Conservation (phyloP, 30 jellyfish, hydroid and myxozoan species). For the Clytia hemisphaerica region DNA sequence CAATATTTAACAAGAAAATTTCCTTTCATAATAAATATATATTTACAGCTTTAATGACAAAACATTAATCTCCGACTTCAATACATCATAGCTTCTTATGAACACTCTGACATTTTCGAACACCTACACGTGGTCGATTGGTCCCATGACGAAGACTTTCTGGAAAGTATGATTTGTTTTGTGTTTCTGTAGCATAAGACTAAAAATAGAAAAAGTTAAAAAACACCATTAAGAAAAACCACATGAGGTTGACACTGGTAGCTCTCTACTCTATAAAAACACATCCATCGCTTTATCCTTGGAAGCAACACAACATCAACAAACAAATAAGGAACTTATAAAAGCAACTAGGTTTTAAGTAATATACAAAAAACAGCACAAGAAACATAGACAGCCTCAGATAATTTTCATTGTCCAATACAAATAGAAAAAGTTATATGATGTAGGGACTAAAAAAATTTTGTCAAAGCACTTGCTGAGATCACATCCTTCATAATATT, state of each 20-base stretch:
- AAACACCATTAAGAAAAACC: neutral
- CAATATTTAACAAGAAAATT: too few species aligned
- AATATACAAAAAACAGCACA: neutral
- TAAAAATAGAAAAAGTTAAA: neutral
- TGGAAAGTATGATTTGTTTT: conserved; percentile 4
- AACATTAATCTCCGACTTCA: too few species aligned
- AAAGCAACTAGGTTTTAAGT: neutral
- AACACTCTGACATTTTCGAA: conserved; percentile 15
- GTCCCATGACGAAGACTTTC: conserved; percentile 9
- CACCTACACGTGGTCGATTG: conserved; percentile 21
- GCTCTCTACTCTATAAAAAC: too few species aligned
- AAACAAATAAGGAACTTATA: neutral
- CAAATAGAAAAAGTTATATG: too few species aligned
- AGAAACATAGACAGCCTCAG: too few species aligned
- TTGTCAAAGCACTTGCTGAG: too few species aligned
- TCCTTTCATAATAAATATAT: too few species aligned
- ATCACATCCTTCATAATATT: too few species aligned
- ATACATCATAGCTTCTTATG: conserved; percentile 10
- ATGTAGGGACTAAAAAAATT: too few species aligned
- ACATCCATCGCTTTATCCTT: neutral
- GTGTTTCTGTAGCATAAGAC: conserved; percentile 31
- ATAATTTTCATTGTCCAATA: too few species aligned
- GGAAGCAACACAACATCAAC: neutral
- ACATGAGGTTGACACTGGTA: too few species aligned
- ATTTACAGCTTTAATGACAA: too few species aligned